Conservation (phyloP, 2,888 invertebrate genomes). For the Eubasilissa splendida region DNA sequence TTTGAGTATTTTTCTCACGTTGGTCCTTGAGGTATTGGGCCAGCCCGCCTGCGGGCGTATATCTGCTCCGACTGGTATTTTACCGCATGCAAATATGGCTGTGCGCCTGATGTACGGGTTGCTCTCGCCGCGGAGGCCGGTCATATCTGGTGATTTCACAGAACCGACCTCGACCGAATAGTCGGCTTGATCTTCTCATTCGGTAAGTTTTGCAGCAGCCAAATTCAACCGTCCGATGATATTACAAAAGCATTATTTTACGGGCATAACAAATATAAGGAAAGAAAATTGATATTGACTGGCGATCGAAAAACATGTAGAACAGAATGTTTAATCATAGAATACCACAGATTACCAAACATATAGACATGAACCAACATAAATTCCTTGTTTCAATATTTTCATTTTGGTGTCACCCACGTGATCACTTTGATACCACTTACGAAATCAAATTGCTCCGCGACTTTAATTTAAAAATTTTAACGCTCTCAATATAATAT, state of each 20-base stretch:
- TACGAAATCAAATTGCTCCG: no score
- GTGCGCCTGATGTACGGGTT: conserved; percentile 14
- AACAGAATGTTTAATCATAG: no score
- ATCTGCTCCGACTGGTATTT: not conserved
- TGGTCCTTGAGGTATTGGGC: conserved; percentile 19
- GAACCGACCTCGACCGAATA: not conserved
- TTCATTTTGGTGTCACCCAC: no score
- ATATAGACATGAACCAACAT: no score
- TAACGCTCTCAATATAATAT: no score
- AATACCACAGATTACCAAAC: no score
- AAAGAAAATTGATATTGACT: no score
- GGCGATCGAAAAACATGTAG: no score
- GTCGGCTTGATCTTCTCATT: not conserved
- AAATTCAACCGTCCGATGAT: not conserved
- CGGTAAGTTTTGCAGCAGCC: not conserved
- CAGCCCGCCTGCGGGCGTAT: not conserved
- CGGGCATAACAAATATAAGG: no score
- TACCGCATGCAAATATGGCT: conserved; percentile 15
- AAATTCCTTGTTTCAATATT: no score
- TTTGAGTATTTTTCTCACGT: conserved; percentile 10
- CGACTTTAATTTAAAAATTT: no score
- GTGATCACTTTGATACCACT: no score
- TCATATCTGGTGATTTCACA: conserved; percentile 14
- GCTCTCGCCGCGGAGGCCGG: not conserved
- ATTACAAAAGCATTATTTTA: not conserved